Conservation (phyloP, 2,113 vertebrate genomes). For the Spilogale gracilis region DNA sequence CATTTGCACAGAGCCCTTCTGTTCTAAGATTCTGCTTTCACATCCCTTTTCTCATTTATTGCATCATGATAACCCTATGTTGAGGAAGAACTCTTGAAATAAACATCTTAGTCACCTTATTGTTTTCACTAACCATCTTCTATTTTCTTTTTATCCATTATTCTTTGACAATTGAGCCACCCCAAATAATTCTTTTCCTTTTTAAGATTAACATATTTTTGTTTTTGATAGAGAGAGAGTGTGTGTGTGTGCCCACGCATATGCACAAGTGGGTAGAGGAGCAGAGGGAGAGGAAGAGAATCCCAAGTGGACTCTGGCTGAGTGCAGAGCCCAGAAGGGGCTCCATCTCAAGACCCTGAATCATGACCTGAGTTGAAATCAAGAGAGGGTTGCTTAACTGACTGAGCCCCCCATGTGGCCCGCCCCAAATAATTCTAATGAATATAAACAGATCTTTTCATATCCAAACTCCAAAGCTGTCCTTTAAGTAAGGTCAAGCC, state of each 20-base stretch:
- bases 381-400: neutral
- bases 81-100: neutral
- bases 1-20: neutral
- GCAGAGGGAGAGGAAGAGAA: neutral
- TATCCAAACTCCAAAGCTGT: neutral
- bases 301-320: neutral
- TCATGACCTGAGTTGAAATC: neutral
- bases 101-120: neutral
- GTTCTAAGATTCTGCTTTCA: neutral
- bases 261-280: neutral
- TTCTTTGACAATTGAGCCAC: neutral
- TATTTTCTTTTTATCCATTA: neutral
- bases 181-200: neutral
- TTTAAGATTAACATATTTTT: neutral
- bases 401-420: neutral
- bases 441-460: neutral
- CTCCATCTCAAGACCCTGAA: neutral
- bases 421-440: neutral
- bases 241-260: fast-evolving
- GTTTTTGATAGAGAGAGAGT: neutral
- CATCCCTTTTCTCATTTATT: neutral
- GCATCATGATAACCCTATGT: neutral
- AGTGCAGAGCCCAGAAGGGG: neutral
- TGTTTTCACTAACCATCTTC: neutral
- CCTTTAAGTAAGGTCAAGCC: neutral